phyloP scores from a whole-genome alignment of 2,888 invertebrate genomes.

The Himalopsyche tibetana region DNA sequence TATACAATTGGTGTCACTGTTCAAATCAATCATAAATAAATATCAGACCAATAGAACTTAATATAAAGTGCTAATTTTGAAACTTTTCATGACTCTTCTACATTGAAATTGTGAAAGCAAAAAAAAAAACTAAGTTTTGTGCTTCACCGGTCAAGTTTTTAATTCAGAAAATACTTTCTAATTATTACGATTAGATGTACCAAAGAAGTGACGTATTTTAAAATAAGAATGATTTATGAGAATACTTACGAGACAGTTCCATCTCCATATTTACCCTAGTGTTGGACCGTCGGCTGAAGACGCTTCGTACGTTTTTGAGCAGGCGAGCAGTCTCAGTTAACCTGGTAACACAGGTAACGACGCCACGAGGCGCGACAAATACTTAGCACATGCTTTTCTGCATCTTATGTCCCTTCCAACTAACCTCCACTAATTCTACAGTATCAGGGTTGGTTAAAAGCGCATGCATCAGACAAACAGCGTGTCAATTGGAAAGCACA shows the following conservation, averaged over 20 bases:
- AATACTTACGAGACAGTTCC: conserved; percentile 94
- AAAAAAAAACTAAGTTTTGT: neutral
- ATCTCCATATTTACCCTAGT: conserved; percentile 90
- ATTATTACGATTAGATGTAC: neutral
- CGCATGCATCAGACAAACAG: conserved; percentile 31
- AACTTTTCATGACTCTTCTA: neutral
- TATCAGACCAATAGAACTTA: too few species aligned
- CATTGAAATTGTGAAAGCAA: neutral
- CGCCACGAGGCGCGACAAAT: conserved; percentile 64
- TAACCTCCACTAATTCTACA: conserved; percentile 43
- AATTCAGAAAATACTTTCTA: neutral
- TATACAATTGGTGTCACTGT: too few species aligned
- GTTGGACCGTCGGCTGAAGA: conserved; percentile 89
- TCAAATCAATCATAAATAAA: too few species aligned
- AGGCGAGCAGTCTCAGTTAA: conserved; percentile 98
- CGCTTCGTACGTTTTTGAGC: conserved; percentile 95
- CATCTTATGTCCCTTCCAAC: conserved; percentile 46
- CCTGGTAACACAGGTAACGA: conserved; percentile 79
- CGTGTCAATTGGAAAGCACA: conserved; percentile 5
- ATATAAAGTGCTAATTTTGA: too few species aligned
- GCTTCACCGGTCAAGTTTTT: conserved; percentile 27
- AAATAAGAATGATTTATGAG: neutral
- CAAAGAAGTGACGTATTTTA: neutral
- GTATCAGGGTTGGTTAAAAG: conserved; percentile 39
- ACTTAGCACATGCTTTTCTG: conserved; percentile 64